Base-by-base conservation (phyloP, 2,888 invertebrate genomes). In the Oscheius onirici region DNA sequence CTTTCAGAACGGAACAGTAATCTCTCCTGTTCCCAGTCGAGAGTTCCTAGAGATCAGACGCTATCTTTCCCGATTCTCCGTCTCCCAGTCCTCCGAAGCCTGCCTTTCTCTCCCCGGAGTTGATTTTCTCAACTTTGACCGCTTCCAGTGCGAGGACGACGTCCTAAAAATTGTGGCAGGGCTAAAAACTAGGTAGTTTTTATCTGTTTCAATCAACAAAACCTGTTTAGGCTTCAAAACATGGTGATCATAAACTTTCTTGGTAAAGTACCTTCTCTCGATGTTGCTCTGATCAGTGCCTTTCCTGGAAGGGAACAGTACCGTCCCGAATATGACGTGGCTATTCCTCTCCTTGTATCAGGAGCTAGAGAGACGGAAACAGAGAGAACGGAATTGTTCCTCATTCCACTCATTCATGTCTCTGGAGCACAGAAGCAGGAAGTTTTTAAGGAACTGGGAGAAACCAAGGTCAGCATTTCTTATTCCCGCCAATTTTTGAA, bases 261-360 rank as follows among this genome's bases (percentile, higher is more conserved):
- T 22, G 69, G 69, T 1, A 52, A 34, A 17, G 46, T 26, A 6
- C 58, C 57, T 3, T 24, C 26, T 49, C 28, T 69, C 1, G 57
- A 49, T 40, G 40, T n/a, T 15, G 46, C 46, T n/a, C 6, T 63
- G 49, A 28, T 63, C 54, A 43, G 67, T 20, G 2, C 69, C 17
- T 22, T 69, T n/a, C 60, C 60, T 13, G 22, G 44, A 17, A 43
- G 40, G 15, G 17, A 20, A 20, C 3, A 22, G 2, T 70, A 57
- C 51, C 69, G 73, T 3, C 73, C 20, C 0, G 58, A 70, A 1
- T 73, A 66, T 43, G 73, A 73, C 49, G 34, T 73, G 2, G 70
- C 73, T 3, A 58, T 73, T 17, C 70, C 73, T 3, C 52, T 66
- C 5, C 20, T 69, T n/a, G n/a, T 69, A 6, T 40, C 69, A 13